A percentile compares a stretch with the other conserved stretches of the same genome.
Evolutionary conservation across 1,140 invertebrate species (phyloP).

Genomic region (Muscidifurax raptorellus): DNA sequence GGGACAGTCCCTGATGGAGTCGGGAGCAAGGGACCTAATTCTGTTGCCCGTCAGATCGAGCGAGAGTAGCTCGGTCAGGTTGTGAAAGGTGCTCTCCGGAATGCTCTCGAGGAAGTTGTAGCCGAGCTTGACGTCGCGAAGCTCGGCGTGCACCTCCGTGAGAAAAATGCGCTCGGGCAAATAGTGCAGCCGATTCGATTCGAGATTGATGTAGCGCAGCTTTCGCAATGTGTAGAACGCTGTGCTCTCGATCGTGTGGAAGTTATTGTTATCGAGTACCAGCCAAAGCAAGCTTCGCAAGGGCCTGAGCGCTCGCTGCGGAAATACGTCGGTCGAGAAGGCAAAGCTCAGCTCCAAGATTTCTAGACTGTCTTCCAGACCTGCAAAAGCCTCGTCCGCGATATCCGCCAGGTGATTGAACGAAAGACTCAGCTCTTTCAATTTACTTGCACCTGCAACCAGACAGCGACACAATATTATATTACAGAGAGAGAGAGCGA

Average conservation of each 20-base stretch:
- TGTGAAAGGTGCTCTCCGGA: constrained; percentile 84
- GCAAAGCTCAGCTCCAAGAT: constrained; percentile 91
- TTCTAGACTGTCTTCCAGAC: constrained; percentile 84
- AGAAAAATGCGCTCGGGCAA: constrained; percentile 81
- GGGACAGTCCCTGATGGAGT: constrained; percentile 68
- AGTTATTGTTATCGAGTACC: constrained; percentile 91
- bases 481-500: too few relatives aligned
- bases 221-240: constrained; percentile 81
- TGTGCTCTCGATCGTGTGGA: constrained; percentile 81
- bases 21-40: constrained; percentile 62
- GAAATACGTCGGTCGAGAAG: constrained; percentile 86
- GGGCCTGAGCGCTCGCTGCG: constrained; percentile 82
- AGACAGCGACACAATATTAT: too few relatives aligned
- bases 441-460: constrained; percentile 77
- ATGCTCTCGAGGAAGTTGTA: constrained; percentile 85
- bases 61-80: constrained; percentile 73
- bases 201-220: constrained; percentile 89
- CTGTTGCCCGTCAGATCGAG: constrained; percentile 72
- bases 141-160: constrained; percentile 81
- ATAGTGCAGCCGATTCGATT: constrained; percentile 86
- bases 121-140: constrained; percentile 83
- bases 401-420: constrained; percentile 90
- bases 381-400: constrained; percentile 85
- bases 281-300: constrained; percentile 87
- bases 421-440: constrained; percentile 91